Evolutionary conservation across 2,888 invertebrate genomes (phyloP), one percentile per base, ranked within the genome.

Genomic region (Drosophila merina): DNA sequence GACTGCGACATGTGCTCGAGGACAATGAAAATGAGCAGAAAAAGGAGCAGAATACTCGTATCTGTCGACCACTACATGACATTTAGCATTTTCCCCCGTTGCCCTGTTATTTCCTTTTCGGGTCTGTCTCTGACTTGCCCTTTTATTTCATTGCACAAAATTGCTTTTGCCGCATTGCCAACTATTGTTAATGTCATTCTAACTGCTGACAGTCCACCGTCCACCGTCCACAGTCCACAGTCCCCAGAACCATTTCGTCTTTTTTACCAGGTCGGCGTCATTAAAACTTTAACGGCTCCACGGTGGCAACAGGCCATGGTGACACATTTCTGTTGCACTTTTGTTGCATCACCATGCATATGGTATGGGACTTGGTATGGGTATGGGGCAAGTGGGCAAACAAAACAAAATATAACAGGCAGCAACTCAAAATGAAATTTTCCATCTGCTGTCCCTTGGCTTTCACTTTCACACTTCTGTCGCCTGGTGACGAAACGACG

Each of bases 231-330:
- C 20, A 20, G 20, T 20, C 20, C 20, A 62, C 74, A 44, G 50
- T 52, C 66, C 59, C 54, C 56, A 56, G 64, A 56, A 28, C 54
- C 33, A 28, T 50, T 33, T 25, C 36, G 20, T 45, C 40, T 47
- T 33, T 47, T 42, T 30, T 54, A n/a, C 51, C 42, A 26, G 49
- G 44, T 31, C 44, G 42, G 72, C 71, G 85, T 86, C 83, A 84
- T 84, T 84, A 84, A 86, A 84, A 84, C 82, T 84, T 84, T 79
- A 86, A 86, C 77, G 72, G 73, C 84, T 81, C 68, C 79, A 74
- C 74, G 71, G 63, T 73, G 74, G 70, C 82, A 83, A 73, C 68
- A 59, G 71, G 49, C 59, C 76, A 75, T 58, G 55, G 63, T 75
- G 86, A 80, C 86, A 86, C 76, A 36, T 36, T 36, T 36, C 36